These are phyloP conservation scores for Rhodophaea formosa DNA, from an alignment of 2,888 invertebrate genomes.

Conservation along the genomic window DNA sequence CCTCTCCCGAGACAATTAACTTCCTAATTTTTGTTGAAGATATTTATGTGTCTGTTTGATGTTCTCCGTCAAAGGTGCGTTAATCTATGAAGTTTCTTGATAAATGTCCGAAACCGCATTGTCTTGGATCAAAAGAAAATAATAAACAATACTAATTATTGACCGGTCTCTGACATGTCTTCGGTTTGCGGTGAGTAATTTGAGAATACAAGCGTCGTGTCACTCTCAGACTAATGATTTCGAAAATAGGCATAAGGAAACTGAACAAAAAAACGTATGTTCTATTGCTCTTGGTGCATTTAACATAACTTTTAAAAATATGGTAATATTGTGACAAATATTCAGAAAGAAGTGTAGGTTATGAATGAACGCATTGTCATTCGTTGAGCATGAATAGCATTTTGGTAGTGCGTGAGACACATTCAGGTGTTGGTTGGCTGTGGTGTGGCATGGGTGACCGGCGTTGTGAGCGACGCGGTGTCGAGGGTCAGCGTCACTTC, in stretches of 20 bases:
- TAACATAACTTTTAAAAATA: conserved; percentile 45
- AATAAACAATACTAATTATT: conserved; percentile 72
- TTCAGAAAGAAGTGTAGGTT: conserved; percentile 27
- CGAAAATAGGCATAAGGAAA: conserved; percentile 58
- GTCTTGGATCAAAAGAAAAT: conserved; percentile 67
- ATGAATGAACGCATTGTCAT: conserved; percentile 38
- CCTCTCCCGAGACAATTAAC: conserved; percentile 48
- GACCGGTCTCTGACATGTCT: conserved; percentile 59
- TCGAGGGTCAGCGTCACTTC: conserved; percentile 51
- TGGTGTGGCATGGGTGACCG: conserved; percentile 17
- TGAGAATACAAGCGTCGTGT: conserved; percentile 50
- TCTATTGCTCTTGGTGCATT: conserved; percentile 42
- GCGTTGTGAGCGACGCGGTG: conserved; percentile 29
- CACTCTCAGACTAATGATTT: conserved; percentile 57
- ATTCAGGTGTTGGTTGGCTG: conserved; percentile 22
- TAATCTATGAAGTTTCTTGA: conserved; percentile 60
- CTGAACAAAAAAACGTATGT: conserved; percentile 45
- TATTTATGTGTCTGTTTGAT: conserved; percentile 66
- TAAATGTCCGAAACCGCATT: conserved; percentile 55
- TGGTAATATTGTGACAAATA: conserved; percentile 32
- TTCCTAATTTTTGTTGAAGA: conserved; percentile 50
- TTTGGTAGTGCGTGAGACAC: conserved; percentile 27
- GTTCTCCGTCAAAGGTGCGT: conserved; percentile 50
- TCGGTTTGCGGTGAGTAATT: conserved; percentile 63
- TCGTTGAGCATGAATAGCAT: conserved; percentile 32